Evolutionary conservation across 2,113 vertebrate genomes (phyloP).

Genomic region (Lepidothrix coronata): DNA sequence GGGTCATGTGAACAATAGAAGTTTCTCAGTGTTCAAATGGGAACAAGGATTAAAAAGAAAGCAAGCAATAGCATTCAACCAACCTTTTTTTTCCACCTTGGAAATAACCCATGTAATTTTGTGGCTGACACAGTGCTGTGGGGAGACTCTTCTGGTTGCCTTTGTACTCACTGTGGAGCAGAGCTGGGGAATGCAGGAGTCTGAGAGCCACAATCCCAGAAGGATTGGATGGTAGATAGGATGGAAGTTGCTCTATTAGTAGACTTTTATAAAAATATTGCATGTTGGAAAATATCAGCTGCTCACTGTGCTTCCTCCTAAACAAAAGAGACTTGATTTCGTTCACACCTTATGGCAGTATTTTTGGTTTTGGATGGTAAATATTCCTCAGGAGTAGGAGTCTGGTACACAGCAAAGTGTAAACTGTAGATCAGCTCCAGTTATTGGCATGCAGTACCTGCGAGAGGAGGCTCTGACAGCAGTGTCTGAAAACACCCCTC

Average conservation of each 20-base stretch:
- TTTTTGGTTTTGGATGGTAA: conserved; percentile 55
- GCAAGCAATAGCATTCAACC: neutral
- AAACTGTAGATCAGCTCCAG: conserved; percentile 11
- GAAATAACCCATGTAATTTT: neutral
- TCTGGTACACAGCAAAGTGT: conserved; percentile 20
- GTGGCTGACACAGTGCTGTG: neutral
- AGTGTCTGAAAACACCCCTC: neutral
- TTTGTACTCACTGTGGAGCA: neutral
- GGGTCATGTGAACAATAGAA: neutral
- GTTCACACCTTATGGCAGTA: conserved; percentile 65
- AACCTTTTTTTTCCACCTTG: neutral
- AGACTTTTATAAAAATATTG: neutral
- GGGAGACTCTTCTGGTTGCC: neutral
- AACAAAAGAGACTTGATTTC: conserved; percentile 56
- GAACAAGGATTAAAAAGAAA: neutral
- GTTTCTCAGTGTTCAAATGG: neutral
- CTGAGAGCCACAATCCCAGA: neutral
- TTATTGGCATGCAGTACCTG: conserved; percentile 9
- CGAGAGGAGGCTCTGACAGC: neutral
- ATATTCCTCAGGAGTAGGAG: conserved; percentile 53
- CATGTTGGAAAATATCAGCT: conserved; percentile 20
- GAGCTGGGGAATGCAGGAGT: neutral
- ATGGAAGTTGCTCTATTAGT: neutral
- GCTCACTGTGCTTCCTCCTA: conserved; percentile 3
- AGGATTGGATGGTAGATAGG: neutral